Percentiles rank a stretch among this genome's conserved stretches.
These are phyloP conservation scores for Limnothrissa miodon DNA, from an alignment of 2,113 vertebrate species.

Conservation along the genomic window DNA sequence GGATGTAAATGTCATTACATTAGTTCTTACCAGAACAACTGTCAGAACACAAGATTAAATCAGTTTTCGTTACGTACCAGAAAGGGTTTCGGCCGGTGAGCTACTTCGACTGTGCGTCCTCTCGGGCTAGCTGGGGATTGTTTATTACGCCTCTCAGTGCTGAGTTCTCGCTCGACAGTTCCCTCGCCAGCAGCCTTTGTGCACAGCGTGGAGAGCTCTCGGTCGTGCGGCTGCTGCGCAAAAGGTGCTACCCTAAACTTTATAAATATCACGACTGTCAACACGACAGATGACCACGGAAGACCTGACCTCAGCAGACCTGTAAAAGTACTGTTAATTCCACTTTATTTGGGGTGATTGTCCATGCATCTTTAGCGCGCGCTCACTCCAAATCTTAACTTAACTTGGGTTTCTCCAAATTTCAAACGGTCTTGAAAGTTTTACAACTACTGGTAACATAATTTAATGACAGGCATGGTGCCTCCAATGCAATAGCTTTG, in stretches of 20 bases:
- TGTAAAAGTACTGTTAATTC: background rate
- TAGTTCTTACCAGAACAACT: slow-evolving; percentile 61
- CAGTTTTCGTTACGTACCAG: slow-evolving; percentile 33
- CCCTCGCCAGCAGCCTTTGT: slow-evolving; percentile 69
- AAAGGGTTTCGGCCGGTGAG: slow-evolving; percentile 42
- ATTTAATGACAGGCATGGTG: background rate
- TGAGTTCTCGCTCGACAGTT: slow-evolving; percentile 62
- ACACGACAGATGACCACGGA: background rate
- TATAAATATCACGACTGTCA: slow-evolving; percentile 34
- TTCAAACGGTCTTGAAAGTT: background rate
- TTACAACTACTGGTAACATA: background rate
- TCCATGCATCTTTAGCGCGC: background rate
- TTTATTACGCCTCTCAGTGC: slow-evolving; percentile 68
- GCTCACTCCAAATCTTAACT: slow-evolving; percentile 5
- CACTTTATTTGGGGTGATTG: background rate
- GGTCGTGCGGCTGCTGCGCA: slow-evolving; percentile 68
- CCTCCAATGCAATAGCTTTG: background rate
- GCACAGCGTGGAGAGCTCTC: slow-evolving; percentile 66
- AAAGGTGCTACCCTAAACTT: slow-evolving; percentile 63
- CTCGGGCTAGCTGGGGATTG: slow-evolving; percentile 48
- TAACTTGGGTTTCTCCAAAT: background rate
- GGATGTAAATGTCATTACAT: slow-evolving; percentile 43
- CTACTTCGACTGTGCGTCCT: slow-evolving; percentile 50
- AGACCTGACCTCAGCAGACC: background rate
- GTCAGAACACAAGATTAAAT: slow-evolving; percentile 20